A percentile compares a stretch with the other conserved stretches of the same genome.
These are phyloP conservation scores for Trematocara nigrifrons DNA, from an alignment of 2,113 vertebrate species.

Conservation along the genomic window DNA sequence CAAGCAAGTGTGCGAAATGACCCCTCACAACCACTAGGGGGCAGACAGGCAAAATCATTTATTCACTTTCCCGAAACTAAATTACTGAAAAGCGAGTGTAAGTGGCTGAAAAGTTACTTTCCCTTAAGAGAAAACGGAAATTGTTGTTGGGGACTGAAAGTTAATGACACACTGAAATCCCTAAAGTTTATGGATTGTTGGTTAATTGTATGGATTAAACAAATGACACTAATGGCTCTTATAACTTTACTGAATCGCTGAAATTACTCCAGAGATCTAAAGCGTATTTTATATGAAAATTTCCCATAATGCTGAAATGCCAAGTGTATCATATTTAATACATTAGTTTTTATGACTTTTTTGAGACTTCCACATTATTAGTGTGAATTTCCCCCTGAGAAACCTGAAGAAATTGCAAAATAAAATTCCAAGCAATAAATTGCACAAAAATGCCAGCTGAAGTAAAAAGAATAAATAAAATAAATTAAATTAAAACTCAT, in stretches of 20 bases:
- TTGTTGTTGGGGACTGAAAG: background rate
- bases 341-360: background rate
- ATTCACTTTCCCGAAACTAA: background rate
- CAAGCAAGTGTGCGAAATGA: background rate
- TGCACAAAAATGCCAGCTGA: background rate
- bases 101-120: background rate
- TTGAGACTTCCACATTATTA: background rate
- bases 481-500: accelerated
- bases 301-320: background rate
- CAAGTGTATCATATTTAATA: background rate
- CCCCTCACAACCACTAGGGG: background rate
- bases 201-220: background rate
- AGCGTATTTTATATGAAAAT: background rate
- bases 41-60: background rate
- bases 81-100: background rate
- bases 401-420: background rate
- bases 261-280: background rate
- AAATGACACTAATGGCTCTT: background rate
- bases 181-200: background rate
- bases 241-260: background rate
- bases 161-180: background rate
- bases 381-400: background rate
- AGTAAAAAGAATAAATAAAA: background rate
- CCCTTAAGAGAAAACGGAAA: background rate
- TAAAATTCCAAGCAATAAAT: background rate